phyloP scores from a whole-genome alignment of 2,888 invertebrate species.

The Craniophora ligustri region DNA sequence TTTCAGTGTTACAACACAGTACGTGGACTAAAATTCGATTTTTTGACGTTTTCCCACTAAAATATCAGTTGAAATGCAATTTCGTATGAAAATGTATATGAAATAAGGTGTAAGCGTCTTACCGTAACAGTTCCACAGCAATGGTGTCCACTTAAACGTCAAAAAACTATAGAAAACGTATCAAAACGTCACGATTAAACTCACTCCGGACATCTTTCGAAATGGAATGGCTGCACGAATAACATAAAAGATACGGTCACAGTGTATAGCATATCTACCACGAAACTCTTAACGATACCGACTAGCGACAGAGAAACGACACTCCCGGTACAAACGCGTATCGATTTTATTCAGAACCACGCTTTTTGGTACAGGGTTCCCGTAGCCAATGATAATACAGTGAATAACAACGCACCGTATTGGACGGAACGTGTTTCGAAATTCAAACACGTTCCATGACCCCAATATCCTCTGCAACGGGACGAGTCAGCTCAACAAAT shows the following conservation, averaged over 20 bases:
- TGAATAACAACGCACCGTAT: slow-evolving; percentile 79
- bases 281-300: slow-evolving; percentile 58
- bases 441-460: slow-evolving; percentile 88
- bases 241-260: slow-evolving; percentile 77
- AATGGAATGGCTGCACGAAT: slow-evolving; percentile 84
- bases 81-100: slow-evolving; percentile 25
- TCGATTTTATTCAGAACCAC: slow-evolving; percentile 70
- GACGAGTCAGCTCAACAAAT: slow-evolving; percentile 61
- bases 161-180: slow-evolving; percentile 77
- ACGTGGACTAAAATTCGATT: slow-evolving; percentile 47
- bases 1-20: slow-evolving; percentile 62
- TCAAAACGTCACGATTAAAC: slow-evolving; percentile 78
- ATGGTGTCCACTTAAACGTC: slow-evolving; percentile 71
- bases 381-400: slow-evolving; percentile 79
- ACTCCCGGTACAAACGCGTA: slow-evolving; percentile 56
- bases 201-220: slow-evolving; percentile 81
- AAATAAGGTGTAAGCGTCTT: slow-evolving; percentile 59
- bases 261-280: slow-evolving; percentile 71
- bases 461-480: slow-evolving; percentile 76
- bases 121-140: slow-evolving; percentile 68
- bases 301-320: slow-evolving; percentile 60
- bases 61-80: slow-evolving; percentile 30
- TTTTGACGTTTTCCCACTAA: slow-evolving; percentile 36
- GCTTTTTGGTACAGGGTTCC: slow-evolving; percentile 69
- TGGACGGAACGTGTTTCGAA: slow-evolving; percentile 85